Percentiles rank a stretch among this genome's conserved stretches.
Evolutionary conservation across 1,140 invertebrate species (phyloP).

Genomic region (Drosophila tropicalis): DNA sequence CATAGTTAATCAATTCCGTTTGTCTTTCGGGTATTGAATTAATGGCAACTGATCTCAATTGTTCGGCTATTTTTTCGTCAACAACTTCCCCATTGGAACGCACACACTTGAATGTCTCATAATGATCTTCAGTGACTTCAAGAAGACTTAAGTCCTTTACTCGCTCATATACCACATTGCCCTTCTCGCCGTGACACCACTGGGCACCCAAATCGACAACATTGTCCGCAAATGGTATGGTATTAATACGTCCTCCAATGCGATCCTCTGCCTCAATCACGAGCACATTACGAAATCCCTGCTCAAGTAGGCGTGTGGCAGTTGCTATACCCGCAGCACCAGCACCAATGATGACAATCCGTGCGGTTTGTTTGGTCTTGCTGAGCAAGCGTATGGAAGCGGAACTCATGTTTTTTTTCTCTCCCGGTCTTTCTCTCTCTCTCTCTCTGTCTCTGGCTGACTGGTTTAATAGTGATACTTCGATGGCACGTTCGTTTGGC

Average conservation of each 20-base stretch:
- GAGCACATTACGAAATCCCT: constrained; percentile 84
- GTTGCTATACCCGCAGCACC: constrained; percentile 86
- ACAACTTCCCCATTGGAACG: constrained; percentile 78
- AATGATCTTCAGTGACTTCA: constrained; percentile 62
- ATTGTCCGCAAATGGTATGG: constrained; percentile 85
- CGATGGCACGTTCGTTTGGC: neutral
- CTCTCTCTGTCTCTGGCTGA: neutral
- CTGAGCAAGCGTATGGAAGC: constrained; percentile 41
- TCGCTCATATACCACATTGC: constrained; percentile 88
- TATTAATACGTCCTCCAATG: constrained; percentile 89
- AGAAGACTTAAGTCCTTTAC: constrained; percentile 85
- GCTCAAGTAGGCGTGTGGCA: constrained; percentile 84
- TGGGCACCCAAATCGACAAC: constrained; percentile 92
- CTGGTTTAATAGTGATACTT: too few species aligned
- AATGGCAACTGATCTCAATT: constrained; percentile 60
- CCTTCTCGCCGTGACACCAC: constrained; percentile 90
- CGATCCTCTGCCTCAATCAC: constrained; percentile 88
- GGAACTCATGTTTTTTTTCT: constrained; percentile 38
- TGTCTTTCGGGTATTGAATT: constrained; percentile 63
- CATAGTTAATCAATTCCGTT: constrained; percentile 61
- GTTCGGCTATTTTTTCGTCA: constrained; percentile 53
- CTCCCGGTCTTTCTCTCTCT: neutral
- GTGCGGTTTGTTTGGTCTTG: constrained; percentile 57
- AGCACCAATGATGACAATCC: constrained; percentile 85
- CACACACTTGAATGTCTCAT: constrained; percentile 76